Base-by-base conservation (phyloP, 2,797 vertebrate species). In the Stomatorhinus walkeri region DNA sequence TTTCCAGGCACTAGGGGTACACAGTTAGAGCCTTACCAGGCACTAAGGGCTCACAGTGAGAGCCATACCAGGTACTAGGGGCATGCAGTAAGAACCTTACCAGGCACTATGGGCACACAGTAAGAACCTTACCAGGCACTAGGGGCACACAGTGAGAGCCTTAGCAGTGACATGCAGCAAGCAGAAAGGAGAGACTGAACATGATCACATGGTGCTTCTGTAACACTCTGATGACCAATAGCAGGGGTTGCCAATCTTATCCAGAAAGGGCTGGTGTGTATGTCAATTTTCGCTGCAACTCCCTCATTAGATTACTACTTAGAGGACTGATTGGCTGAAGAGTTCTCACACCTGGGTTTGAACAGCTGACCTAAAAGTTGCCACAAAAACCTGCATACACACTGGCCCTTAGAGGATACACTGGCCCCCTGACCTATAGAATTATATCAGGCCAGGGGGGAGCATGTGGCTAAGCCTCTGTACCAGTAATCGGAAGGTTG, bases 101-200 rank as follows among this genome's bases (percentile, higher is more conserved):
- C 98, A 0, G 98, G 97, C 1, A 99, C 98, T 99, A 54, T 4
- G 14, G 52, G 14, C 52, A 19, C 52, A 56, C 16, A 48, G 46
- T 5, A n/a, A 43, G 68, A 40, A 14, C 14, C 36, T 76, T 76
- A 68, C 48, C 48, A 49, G 48, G 48, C 48, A 49, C 49, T 14
- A 51, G 49, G 12, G 49, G 2, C 10, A 51, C 49, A 54, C 51
- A 54, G 16, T 54, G 52, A 54, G 72, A 40, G 32, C 36, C 36
- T 79, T 79, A 68, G 24, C 32, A 43, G 40, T 81, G 40, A 46
- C 19, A n/a, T 43, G 72, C 40, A n/a, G 72, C 36, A 40, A n/a
- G 2, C 76, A 46, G 8, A 43, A 46, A 22, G 19, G n/a, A 46
- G 8, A 46, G 40, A 81, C 76, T 46, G 3, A 81, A 46, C 16